phyloP scores from a whole-genome alignment of 53 echinoderm and acorn worm genomes.

The Paracentrotus lividus region DNA sequence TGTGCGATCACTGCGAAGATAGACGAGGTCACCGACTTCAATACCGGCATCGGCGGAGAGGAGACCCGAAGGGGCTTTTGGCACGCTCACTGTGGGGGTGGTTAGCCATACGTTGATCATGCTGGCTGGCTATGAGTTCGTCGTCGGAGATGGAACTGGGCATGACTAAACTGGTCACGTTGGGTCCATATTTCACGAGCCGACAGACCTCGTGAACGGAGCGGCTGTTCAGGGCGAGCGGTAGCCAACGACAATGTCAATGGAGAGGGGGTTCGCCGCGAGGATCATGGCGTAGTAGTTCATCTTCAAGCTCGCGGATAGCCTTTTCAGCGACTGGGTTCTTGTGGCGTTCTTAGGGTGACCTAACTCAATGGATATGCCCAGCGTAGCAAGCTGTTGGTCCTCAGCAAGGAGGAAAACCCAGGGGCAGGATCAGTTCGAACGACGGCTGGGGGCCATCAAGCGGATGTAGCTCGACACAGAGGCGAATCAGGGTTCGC shows the following conservation, averaged over 20 bases:
- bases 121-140: conserved; percentile 61
- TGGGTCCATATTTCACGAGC: conserved; percentile 70
- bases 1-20: conserved; percentile 56
- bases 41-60: not conserved
- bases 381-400: conserved; percentile 1
- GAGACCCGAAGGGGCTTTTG: conserved; percentile 26
- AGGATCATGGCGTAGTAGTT: conserved; percentile 74
- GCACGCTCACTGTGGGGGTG: conserved; percentile 67
- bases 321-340: conserved; percentile 83
- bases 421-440: conserved; percentile 76
- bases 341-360: conserved; percentile 79
- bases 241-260: conserved; percentile 46
- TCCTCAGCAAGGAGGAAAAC: conserved; percentile 55
- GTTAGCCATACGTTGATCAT: conserved; percentile 60
- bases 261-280: not conserved
- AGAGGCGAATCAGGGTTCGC: conserved; percentile 71
- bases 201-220: conserved; percentile 50
- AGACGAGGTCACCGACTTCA: conserved; percentile 68
- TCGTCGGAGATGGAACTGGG: conserved; percentile 62
- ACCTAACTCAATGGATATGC: conserved; percentile 16
- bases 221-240: conserved; percentile 8
- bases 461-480: conserved; percentile 73
- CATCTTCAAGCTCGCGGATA: conserved; percentile 78
- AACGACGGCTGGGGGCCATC: conserved; percentile 75
- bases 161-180: conserved; percentile 74